Evolutionary conservation across 2,113 vertebrate genomes (phyloP), one percentile per base, ranked within the genome.

Genomic region (Excalfactoria chinensis): DNA sequence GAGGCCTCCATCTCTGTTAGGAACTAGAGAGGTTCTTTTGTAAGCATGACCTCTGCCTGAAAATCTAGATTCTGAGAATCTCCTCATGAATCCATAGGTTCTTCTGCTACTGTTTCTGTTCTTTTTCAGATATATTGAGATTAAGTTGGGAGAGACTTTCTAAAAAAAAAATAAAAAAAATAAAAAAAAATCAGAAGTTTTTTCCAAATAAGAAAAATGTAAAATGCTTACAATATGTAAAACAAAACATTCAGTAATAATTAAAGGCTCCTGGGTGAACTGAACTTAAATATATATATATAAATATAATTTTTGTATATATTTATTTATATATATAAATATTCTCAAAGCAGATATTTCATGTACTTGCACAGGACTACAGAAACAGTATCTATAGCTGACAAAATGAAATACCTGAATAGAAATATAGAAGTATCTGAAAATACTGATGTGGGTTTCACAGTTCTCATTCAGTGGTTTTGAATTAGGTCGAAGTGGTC

Each of bases 1-100:
- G 41, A 7, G 35, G 11, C 18, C 53, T 7, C 0, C 4, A 1
- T 25, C 43, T 34, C 14, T 37, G 6, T 43, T 1, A 2, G 40
- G 16, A 25, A n/a, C 37, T 59, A 21, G 44, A 21, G 40, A 58
- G n/a, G 14, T 40, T 41, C 32, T 34, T 82, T 49, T 43, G 34
- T 17, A 64, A 9, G 44, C 5, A 18, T 34, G 28, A 11, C n/a
- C n/a, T 81, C 56, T 48, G 46, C 21, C 46, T 48, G 46, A 48
- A 11, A 22, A 48, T 12, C 46, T 21, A 22, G 46, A 11, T 22
- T 48, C 46, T 48, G 46, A 48, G 21, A 21, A 48, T 48, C 46
- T 48, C 21, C 46, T 48, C 20, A 22, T 48, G 46, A 48, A 48
- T 48, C 11, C 21, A 20, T 48, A 21, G 21, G 22, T 48, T 48